Conservation (phyloP, 2,797 vertebrate species). For the Otolemur crassicaudatus region DNA sequence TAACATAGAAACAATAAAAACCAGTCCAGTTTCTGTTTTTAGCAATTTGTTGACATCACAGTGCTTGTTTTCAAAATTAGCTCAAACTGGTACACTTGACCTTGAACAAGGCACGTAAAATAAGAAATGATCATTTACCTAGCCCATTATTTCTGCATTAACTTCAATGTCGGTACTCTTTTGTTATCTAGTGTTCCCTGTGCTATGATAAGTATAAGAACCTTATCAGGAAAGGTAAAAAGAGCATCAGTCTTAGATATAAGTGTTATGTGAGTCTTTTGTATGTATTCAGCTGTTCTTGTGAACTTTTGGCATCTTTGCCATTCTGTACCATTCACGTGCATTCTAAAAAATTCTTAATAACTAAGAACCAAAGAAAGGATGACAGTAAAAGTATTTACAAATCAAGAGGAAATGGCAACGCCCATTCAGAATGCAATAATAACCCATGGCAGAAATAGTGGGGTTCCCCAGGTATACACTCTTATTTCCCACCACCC, state of each 20-base stretch:
- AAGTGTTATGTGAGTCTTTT: not conserved
- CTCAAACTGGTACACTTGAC: not conserved
- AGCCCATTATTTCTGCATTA: not conserved
- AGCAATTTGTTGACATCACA: not conserved
- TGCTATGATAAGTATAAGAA: not conserved
- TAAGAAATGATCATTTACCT: not conserved
- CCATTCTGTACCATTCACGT: not conserved
- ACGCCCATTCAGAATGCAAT: not conserved
- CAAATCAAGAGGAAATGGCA: not conserved
- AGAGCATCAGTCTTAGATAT: not conserved
- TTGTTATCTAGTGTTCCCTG: not conserved
- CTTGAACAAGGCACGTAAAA: not conserved
- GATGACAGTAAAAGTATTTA: not conserved
- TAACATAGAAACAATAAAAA: not conserved
- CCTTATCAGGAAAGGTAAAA: not conserved
- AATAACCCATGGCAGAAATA: not conserved
- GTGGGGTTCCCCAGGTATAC: no score
- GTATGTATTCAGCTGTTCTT: not conserved
- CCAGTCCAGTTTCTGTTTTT: not conserved
- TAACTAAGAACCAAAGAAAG: not conserved
- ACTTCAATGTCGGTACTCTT: not conserved
- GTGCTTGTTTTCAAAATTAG: not conserved
- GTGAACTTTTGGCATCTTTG: not conserved
- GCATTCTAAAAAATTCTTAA: not conserved
- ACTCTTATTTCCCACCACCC: not conserved